Base-by-base conservation (phyloP, 2,113 vertebrate genomes). In the Callipepla squamata region DNA sequence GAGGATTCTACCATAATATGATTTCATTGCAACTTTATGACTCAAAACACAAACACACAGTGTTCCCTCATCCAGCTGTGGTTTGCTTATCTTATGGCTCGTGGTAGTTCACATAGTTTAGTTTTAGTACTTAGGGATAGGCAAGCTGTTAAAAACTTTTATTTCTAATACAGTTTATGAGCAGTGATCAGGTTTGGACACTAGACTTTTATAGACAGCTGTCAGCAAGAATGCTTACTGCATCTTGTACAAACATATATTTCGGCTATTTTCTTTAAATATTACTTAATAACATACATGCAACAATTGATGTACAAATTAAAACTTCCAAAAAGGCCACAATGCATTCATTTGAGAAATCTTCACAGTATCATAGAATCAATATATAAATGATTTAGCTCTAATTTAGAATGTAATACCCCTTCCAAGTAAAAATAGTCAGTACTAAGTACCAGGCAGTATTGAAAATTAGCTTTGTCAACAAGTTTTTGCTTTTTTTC, bases 31-130 rank as follows among this genome's bases (percentile, higher is more conserved):
- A 70, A 61, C 40, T 91, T 96, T 85, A 80, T 80, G 76, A 61
- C 75, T 94, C 72, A 87, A 96, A 91, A 85, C 63, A 73, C 22
- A 94, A 86, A 80, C 45, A 13, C 50, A 85, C 23, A 12, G 13
- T 57, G 28, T 51, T 80, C 25, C 61, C 8, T 2, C 69, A n/a
- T 16, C 14, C 28, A 34, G 45, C 12, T 1, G 1, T 22, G 6
- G 8, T 36, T 87, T 77, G 21, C 34, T 74, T 69, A 16, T 73
- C 17, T 34, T 67, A 2, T 40, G 30, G 25, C 70, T 77, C 47
- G 25, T 50, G 47, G 44, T 36, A 69, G 38, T 51, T 38, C 45
- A 70, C 14, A 7, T n/a, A 74, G 25, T 63, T 63, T 38, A 76
- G 38, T 81, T 89, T 84, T 87, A 85, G 26, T 79, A 47, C 36